phyloP scores from a whole-genome alignment of 2,113 vertebrate genomes.

The Psammodynastes pulverulentus region DNA sequence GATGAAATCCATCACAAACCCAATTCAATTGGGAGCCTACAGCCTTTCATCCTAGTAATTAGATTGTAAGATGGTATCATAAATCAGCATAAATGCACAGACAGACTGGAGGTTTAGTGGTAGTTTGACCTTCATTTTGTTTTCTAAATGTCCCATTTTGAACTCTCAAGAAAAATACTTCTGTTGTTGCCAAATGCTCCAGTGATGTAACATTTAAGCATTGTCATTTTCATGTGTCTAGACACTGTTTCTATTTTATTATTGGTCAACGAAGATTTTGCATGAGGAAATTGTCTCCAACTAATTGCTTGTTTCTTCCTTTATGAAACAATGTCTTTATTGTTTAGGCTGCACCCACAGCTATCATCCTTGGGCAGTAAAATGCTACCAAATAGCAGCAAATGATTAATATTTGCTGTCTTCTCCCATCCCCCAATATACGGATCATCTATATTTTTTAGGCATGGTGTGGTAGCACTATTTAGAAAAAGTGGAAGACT shows the following conservation, averaged over 20 bases:
- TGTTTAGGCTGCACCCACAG: background rate
- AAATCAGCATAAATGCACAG: background rate
- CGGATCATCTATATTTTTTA: background rate
- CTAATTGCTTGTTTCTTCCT: background rate
- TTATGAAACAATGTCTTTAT: background rate
- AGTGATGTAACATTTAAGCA: background rate
- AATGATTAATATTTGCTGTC: background rate
- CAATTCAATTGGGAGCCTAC: background rate
- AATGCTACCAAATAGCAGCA: background rate
- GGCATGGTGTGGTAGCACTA: background rate
- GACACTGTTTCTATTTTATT: background rate
- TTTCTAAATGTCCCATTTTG: background rate
- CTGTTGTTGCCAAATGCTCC: background rate
- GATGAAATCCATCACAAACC: background rate
- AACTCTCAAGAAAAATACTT: background rate
- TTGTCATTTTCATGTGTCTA: background rate
- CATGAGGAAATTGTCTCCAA: background rate
- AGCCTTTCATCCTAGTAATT: background rate
- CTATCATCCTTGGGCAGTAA: background rate
- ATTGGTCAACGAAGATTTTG: background rate
- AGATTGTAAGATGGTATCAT: background rate
- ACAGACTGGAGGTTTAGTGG: background rate
- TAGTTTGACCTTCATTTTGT: background rate
- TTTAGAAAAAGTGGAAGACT: background rate
- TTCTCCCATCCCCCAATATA: background rate